These are phyloP conservation scores for Beris chalybata DNA, from an alignment of 2,888 invertebrate genomes.

Conservation along the genomic window DNA sequence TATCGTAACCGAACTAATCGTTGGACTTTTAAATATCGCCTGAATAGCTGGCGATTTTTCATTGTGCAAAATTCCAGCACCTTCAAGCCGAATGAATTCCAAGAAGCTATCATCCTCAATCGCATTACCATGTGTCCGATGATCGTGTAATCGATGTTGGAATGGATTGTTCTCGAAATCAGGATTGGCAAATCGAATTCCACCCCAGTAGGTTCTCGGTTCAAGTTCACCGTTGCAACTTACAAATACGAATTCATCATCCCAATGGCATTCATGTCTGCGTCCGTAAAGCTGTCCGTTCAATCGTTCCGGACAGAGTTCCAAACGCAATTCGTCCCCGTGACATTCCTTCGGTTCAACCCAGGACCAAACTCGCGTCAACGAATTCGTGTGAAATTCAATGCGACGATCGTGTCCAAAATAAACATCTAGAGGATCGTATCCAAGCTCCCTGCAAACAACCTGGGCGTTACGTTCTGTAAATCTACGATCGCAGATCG, in stretches of 20 bases:
- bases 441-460: constrained; percentile 90
- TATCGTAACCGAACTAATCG: constrained; percentile 79
- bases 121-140: constrained; percentile 73
- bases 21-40: constrained; percentile 84
- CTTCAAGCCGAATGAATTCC: constrained; percentile 78
- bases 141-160: constrained; percentile 79
- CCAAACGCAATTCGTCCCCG: constrained; percentile 74
- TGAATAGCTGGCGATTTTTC: constrained; percentile 93
- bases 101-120: constrained; percentile 75
- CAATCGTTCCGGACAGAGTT: constrained; percentile 83
- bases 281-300: constrained; percentile 89
- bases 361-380: constrained; percentile 90
- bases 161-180: constrained; percentile 87
- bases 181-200: constrained; percentile 86
- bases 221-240: constrained; percentile 74
- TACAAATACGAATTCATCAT: constrained; percentile 89
- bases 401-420: constrained; percentile 83
- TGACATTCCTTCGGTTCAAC: constrained; percentile 87
- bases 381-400: constrained; percentile 85
- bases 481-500: constrained; percentile 93
- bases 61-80: constrained; percentile 94
- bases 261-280: constrained; percentile 83
- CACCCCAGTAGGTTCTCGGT: constrained; percentile 88
- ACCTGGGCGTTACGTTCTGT: constrained; percentile 97
- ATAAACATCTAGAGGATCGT: constrained; percentile 84